Conservation (phyloP, 2,113 vertebrate genomes). For the Cynocephalus volans region DNA sequence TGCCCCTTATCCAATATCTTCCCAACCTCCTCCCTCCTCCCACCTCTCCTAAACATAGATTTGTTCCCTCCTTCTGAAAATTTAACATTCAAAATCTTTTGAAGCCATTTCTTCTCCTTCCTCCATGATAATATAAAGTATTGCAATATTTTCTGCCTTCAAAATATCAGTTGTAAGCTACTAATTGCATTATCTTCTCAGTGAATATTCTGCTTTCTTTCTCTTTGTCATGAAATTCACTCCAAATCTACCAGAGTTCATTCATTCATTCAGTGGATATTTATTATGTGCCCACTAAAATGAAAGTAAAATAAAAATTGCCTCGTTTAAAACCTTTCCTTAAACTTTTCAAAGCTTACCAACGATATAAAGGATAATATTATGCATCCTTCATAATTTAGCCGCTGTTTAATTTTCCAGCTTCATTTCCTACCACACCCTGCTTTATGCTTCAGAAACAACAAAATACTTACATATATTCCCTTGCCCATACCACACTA, state of each 20-base stretch:
- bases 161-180: neutral
- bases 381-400: neutral
- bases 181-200: neutral
- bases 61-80: no score
- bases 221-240: neutral
- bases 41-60: no score
- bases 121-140: neutral
- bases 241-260: neutral
- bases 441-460: neutral
- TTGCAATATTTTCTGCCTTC: conserved; percentile 23
- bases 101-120: neutral
- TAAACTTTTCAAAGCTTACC: neutral
- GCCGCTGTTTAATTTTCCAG: neutral
- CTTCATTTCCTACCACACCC: neutral
- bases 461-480: neutral
- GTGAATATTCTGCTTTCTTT: conserved; percentile 3
- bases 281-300: neutral
- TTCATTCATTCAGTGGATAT: neutral
- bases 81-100: neutral
- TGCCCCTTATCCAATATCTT: no score
- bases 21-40: no score
- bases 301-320: conserved; percentile 39
- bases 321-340: neutral
- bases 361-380: neutral
- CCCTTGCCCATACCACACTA: neutral